Evolutionary conservation across 2,113 vertebrate species (phyloP), one percentile per base, ranked within the genome.

Genomic region (Sceloporus undulatus): DNA sequence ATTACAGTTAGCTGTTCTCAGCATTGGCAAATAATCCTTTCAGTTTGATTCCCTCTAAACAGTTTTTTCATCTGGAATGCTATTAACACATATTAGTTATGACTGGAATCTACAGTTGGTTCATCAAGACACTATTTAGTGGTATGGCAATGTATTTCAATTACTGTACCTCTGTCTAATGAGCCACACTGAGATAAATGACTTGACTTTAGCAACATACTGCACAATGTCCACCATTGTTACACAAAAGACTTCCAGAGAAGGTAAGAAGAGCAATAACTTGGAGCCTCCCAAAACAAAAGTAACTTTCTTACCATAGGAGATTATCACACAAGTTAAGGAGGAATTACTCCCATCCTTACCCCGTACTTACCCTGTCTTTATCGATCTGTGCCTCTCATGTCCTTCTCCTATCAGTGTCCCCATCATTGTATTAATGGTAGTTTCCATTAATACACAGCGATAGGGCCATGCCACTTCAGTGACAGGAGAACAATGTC

Each of bases 201-300:
- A 18, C 8, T 92, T 84, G 59, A 9, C 4, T 77, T 89, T 81
- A 82, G 70, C 23, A 42, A 27, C 82, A 16, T 86, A 85, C 83
- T 82, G 14, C 40, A 65, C 77, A 84, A 89, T 85, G 52, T 68
- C 27, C 23, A 16, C 25, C 48, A 85, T 40, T 42, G 1, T 1
- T 65, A 5, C 79, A 81, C 1, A 0, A 21, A 13, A 48, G 2
- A 8, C 38, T 77, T 21, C 68, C 68, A 71, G 68, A 11, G 68
- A 29, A 11, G 68, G 25, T 62, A 62, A 62, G 68, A 27, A 27
- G 25, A 27, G 25, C 9, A 29, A 71, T 71, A 11, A 71, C 9
- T 71, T 29, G 68, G 68, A 29, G 2, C 7, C 27, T 1, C 25
- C 5, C 27, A 29, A 71, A 71, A 3, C 27, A 71, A 29, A 71